These are phyloP conservation scores for Nasonia oneida DNA, from an alignment of 2,888 invertebrate species.

Conservation along the genomic window DNA sequence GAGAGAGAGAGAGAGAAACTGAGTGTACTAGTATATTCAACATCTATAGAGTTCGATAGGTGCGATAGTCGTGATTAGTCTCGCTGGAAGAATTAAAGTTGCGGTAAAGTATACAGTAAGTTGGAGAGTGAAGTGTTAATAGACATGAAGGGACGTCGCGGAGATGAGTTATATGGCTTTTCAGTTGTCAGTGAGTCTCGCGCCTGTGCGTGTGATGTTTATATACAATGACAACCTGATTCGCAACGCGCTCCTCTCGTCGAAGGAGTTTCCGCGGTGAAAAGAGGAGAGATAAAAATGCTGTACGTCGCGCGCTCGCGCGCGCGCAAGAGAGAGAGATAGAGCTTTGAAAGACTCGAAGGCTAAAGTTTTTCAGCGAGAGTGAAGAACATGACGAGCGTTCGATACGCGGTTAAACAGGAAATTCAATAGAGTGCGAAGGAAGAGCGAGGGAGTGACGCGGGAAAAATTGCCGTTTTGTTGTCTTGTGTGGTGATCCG, in stretches of 20 bases:
- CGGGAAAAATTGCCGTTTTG: conserved; percentile 17
- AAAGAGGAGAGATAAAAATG: conserved; percentile 2
- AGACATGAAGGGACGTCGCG: conserved; percentile 18
- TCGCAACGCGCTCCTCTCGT: neutral
- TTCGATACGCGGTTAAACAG: conserved; percentile 20
- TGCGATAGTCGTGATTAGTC: conserved; percentile 32
- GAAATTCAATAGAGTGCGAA: conserved; percentile 24
- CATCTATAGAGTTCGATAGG: neutral
- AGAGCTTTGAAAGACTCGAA: conserved; percentile 9
- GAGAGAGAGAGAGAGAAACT: neutral
- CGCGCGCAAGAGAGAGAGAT: neutral
- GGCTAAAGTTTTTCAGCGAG: neutral
- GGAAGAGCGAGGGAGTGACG: conserved; percentile 6
- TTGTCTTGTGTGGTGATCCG: neutral
- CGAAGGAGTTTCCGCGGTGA: neutral
- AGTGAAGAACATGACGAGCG: neutral
- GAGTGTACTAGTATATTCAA: too few relatives aligned
- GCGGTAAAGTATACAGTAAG: neutral
- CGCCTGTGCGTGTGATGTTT: neutral
- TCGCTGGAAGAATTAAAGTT: conserved; percentile 21
- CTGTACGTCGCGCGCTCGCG: neutral
- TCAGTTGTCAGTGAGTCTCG: neutral
- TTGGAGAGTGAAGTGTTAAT: conserved; percentile 27
- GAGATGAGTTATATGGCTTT: conserved; percentile 23
- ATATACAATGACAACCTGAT: conserved; percentile 19